Percentiles rank a stretch among this genome's conserved stretches.
These are phyloP conservation scores for Drosophila nigromelanica DNA, from an alignment of 1,140 invertebrate genomes.

Conservation along the genomic window DNA sequence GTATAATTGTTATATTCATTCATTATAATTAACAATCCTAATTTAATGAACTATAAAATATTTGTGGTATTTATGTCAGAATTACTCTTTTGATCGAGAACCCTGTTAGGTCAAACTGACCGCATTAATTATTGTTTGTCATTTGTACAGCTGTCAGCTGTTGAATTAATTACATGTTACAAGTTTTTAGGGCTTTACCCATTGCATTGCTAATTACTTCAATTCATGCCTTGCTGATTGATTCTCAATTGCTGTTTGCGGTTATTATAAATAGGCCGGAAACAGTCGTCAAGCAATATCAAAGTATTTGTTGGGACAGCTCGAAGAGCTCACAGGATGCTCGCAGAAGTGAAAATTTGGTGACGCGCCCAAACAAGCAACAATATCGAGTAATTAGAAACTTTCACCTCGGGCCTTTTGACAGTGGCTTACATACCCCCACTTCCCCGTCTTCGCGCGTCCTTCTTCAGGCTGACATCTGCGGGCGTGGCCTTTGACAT, in stretches of 20 bases:
- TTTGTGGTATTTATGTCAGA: not conserved
- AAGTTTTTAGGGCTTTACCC: slow-evolving; percentile 30
- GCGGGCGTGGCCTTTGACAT: slow-evolving; percentile 31
- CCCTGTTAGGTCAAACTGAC: not conserved
- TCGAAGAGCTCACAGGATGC: slow-evolving; percentile 35
- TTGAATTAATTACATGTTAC: slow-evolving; percentile 67
- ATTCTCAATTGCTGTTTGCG: slow-evolving; percentile 41
- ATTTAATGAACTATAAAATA: not conserved
- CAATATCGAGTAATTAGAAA: slow-evolving; percentile 63
- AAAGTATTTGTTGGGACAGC: not conserved
- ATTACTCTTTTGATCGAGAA: not conserved
- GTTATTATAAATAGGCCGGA: slow-evolving; percentile 11
- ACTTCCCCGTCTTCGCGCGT: too few relatives aligned
- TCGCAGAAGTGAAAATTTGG: slow-evolving; percentile 3
- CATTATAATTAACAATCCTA: too few relatives aligned
- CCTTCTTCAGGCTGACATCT: slow-evolving; percentile 6
- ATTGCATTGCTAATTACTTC: slow-evolving; percentile 20
- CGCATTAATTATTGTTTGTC: slow-evolving; percentile 10
- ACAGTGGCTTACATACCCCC: not conserved
- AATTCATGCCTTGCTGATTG: slow-evolving; percentile 4
- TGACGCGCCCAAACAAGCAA: slow-evolving; percentile 20
- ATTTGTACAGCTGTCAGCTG: slow-evolving; percentile 46
- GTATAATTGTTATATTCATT: not conserved
- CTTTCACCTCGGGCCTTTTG: slow-evolving; percentile 39
- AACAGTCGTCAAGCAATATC: slow-evolving; percentile 10